Evolutionary conservation across 2,888 invertebrate genomes (phyloP), one percentile per base, ranked within the genome.

Genomic region (Cynaeus angustus): DNA sequence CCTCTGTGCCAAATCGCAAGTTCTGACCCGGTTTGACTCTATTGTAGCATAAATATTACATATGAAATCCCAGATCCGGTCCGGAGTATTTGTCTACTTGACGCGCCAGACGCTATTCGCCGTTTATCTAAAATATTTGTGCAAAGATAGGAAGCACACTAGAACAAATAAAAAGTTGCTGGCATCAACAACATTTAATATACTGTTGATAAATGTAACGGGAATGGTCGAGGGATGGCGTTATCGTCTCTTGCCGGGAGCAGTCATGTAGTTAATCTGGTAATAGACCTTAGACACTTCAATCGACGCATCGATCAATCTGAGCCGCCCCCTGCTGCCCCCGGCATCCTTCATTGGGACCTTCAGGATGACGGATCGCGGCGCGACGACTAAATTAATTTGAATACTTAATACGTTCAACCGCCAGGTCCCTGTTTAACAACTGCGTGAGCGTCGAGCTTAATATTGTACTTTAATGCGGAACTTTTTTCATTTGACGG

Each of bases 91-190:
- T 74, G 72, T 73, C 72, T 72, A 71, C 73, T 75, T 75, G 75
- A 74, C 75, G 74, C 74, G 65, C 68, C 72, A 68, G 62, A 72
- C 73, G 72, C 75, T 76, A 74, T 75, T 76, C 72, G 64, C 64
- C 65, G 71, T 75, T 78, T 77, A 78, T 78, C 76, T 78, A 73
- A 77, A 77, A 76, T 78, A 78, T 78, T 78, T 76, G 72, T 61
- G 69, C 70, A 70, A 73, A 77, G 75, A 76, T 77, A 77, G 75
- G 72, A 62, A 56, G 66, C 41, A 69, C 62, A 74, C 70, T 75
- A 61, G 70, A 66, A 70, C 65, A 73, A 72, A 76, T 73, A 73
- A 75, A 75, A 77, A 76, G 72, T 74, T 72, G 74, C 73, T 65
- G 72, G 74, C 77, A 76, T 72, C 75, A 73, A 75, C 74, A 77